A percentile compares a stretch with the other conserved stretches of the same genome.
phyloP scores from a whole-genome alignment of 2,113 vertebrate species.

The Oncorhynchus clarkii region DNA sequence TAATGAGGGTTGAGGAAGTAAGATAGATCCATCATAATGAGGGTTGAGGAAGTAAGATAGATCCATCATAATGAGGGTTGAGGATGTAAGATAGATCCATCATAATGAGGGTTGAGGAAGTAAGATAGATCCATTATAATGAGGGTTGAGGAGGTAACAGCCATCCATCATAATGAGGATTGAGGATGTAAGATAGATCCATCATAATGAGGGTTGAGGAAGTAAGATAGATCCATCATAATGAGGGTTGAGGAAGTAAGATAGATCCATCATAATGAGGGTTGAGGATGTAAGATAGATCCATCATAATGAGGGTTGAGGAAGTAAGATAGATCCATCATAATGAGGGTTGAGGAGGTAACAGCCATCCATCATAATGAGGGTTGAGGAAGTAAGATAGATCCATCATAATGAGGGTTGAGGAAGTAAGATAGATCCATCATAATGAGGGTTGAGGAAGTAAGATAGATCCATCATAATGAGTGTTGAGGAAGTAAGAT shows the following conservation, averaged over 20 bases:
- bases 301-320: background rate
- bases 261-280: too few relatives aligned
- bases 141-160: constrained; percentile 12
- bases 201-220: background rate
- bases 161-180: background rate
- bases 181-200: constrained; percentile 6
- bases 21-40: too few relatives aligned
- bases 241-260: background rate
- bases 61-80: too few relatives aligned
- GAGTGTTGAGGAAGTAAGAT: constrained; percentile 8
- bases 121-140: constrained; percentile 1
- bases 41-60: too few relatives aligned
- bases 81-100: too few relatives aligned
- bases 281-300: too few relatives aligned
- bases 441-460: too few relatives aligned
- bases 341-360: constrained; percentile 2
- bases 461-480: too few relatives aligned
- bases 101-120: background rate
- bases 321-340: background rate
- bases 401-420: background rate
- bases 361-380: background rate
- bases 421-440: background rate
- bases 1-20: too few relatives aligned
- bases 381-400: constrained; percentile 7
- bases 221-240: constrained; percentile 3